Evolutionary conservation across 2,113 vertebrate genomes (phyloP).

Genomic region (Spea multiplicata): DNA sequence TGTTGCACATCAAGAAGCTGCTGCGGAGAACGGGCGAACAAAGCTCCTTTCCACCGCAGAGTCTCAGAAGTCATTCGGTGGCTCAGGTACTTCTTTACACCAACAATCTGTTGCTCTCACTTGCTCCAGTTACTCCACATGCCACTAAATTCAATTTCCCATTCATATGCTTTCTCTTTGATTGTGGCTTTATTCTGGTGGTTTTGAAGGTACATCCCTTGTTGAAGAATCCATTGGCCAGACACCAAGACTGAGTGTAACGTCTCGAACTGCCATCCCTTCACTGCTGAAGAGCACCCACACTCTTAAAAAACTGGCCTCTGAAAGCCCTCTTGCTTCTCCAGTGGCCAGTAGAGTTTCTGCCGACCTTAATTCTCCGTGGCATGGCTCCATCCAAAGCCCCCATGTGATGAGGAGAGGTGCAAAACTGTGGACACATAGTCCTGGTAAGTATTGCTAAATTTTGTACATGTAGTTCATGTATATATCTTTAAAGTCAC

Average conservation of each 20-base stretch:
- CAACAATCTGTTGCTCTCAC: no score
- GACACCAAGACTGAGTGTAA: constrained; percentile 60
- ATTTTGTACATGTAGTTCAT: not conserved
- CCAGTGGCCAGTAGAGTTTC: constrained; percentile 61
- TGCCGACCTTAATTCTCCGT: constrained; percentile 72
- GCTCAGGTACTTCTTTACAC: constrained; percentile 58
- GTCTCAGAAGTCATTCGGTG: constrained; percentile 62
- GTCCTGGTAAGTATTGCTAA: constrained; percentile 66
- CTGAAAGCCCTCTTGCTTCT: constrained; percentile 70
- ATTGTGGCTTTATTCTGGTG: not conserved
- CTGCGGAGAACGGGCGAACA: constrained; percentile 83
- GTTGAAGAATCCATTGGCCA: constrained; percentile 67
- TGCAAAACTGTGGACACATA: constrained; percentile 84
- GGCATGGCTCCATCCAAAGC: constrained; percentile 73
- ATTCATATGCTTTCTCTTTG: not conserved
- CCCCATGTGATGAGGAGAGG: constrained; percentile 75
- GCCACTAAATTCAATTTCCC: not conserved
- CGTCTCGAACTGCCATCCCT: constrained; percentile 66
- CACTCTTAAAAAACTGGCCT: constrained; percentile 65
- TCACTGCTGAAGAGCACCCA: constrained; percentile 68
- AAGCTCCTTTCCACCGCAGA: constrained; percentile 68
- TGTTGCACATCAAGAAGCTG: constrained; percentile 79
- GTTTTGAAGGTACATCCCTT: constrained; percentile 55
- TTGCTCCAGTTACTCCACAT: not conserved
- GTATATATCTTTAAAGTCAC: not conserved